These are phyloP conservation scores for Bergia sp. DNA, from an alignment of 92 coral and sea anemone species.

Conservation along the genomic window DNA sequence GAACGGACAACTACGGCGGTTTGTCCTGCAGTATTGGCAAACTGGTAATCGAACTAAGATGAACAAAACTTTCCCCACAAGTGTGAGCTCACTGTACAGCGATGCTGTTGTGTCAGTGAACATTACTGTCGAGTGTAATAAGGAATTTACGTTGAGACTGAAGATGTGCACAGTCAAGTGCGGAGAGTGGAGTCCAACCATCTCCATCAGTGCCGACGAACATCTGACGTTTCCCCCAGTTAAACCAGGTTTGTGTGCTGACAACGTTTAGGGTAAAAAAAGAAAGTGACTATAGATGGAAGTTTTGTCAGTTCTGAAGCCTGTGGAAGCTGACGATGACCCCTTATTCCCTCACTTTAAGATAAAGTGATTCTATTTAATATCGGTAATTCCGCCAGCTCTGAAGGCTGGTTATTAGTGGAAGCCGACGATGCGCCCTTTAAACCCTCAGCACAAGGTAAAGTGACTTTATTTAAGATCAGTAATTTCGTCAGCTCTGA, in stretches of 20 bases:
- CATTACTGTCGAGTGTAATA: background rate
- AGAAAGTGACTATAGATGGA: no score
- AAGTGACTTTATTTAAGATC: no score
- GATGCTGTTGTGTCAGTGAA: background rate
- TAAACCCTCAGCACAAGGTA: no score
- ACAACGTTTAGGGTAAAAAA: no score
- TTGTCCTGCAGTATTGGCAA: conserved; percentile 15
- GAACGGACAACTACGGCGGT: background rate
- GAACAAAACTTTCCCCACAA: background rate
- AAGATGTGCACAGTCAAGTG: conserved; percentile 15
- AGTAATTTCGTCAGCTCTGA: no score
- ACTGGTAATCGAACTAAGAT: background rate
- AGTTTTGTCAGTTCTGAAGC: no score
- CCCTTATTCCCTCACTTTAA: no score
- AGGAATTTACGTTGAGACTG: background rate
- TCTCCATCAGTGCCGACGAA: background rate
- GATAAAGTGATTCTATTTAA: no score
- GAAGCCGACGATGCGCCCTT: no score
- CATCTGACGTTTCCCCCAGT: background rate
- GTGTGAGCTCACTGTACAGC: background rate
- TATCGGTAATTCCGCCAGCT: no score
- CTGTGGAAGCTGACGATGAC: no score
- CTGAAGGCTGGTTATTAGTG: no score
- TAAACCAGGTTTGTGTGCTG: background rate
- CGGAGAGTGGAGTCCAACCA: conserved; percentile 11